Evolutionary conservation across 2,797 vertebrate species (phyloP).

Genomic region (Lophotriccus pileatus): DNA sequence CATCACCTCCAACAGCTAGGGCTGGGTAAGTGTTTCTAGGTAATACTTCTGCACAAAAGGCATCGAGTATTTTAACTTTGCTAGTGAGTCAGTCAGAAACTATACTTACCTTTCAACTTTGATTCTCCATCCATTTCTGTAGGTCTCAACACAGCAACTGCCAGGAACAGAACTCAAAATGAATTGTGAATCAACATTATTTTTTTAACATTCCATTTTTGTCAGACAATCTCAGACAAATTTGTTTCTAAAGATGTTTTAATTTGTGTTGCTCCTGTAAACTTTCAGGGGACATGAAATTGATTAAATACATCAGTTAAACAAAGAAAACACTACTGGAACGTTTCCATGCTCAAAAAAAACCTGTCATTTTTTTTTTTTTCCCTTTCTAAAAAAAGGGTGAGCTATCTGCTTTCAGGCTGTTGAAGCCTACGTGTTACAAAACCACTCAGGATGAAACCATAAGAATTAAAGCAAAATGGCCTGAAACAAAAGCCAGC

Average conservation of each 20-base stretch:
- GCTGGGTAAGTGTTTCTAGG: not conserved
- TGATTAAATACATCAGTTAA: not conserved
- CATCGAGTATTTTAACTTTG: not conserved
- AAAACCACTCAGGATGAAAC: not conserved
- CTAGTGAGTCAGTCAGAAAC: not conserved
- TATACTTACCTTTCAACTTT: not conserved
- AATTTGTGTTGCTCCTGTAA: not conserved
- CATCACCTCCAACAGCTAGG: not conserved
- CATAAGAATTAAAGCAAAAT: not conserved
- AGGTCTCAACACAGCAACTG: not conserved
- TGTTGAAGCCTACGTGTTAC: not conserved
- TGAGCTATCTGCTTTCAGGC: not conserved
- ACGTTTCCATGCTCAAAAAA: not conserved
- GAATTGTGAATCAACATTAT: not conserved
- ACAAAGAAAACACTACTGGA: not conserved
- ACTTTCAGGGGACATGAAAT: not conserved
- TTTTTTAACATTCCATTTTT: not conserved
- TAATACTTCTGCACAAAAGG: not conserved
- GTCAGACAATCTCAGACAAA: not conserved
- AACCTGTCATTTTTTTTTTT: not conserved
- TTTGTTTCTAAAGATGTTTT: not conserved
- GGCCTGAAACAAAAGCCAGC: not conserved
- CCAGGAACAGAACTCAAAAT: not conserved
- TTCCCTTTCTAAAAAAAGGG: not conserved
- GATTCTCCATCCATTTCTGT: not conserved